Evolutionary conservation across 2,797 vertebrate species (phyloP).

Genomic region (Tachyglossus aculeatus): DNA sequence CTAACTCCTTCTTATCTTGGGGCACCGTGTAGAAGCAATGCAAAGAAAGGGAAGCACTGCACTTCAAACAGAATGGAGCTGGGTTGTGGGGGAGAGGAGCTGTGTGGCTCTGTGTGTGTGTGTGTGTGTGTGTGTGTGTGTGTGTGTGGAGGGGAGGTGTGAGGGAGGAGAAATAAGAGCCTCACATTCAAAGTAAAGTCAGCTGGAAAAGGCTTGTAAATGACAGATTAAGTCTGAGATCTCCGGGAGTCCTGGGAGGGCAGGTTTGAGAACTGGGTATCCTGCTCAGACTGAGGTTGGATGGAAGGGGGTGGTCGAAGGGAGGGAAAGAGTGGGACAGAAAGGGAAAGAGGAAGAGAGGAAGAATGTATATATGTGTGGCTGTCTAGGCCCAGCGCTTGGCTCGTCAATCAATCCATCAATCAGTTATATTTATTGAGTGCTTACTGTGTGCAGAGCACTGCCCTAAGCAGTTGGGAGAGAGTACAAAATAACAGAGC

Average conservation of each 20-base stretch:
- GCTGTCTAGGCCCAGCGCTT: too few relatives aligned
- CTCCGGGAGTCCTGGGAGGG: background rate
- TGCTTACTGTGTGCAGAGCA: too few relatives aligned
- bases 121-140: too few relatives aligned
- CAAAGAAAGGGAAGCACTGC: conserved; percentile 47
- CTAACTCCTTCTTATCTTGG: conserved; percentile 23
- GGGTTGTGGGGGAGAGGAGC: conserved; percentile 12
- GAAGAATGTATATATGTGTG: too few relatives aligned
- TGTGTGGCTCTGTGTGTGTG: background rate
- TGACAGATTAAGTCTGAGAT: background rate
- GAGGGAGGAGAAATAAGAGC: conserved; percentile 12
- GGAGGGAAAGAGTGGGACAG: too few relatives aligned
- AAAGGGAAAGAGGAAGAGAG: too few relatives aligned
- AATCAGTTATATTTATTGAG: too few relatives aligned
- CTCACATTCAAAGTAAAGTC: conserved; percentile 34
- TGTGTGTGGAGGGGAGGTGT: background rate
- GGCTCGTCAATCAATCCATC: too few relatives aligned
- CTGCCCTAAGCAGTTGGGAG: too few relatives aligned
- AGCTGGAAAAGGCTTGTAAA: conserved; percentile 5
- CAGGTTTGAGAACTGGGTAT: background rate
- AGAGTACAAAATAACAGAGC: too few relatives aligned
- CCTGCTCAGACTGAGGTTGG: too few relatives aligned
- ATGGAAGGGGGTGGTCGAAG: too few relatives aligned
- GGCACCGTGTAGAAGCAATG: background rate
- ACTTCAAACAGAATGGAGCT: conserved; percentile 56